Evolutionary conservation across 2,888 invertebrate genomes (phyloP).

Genomic region (Melikaiella ostensackeni): DNA sequence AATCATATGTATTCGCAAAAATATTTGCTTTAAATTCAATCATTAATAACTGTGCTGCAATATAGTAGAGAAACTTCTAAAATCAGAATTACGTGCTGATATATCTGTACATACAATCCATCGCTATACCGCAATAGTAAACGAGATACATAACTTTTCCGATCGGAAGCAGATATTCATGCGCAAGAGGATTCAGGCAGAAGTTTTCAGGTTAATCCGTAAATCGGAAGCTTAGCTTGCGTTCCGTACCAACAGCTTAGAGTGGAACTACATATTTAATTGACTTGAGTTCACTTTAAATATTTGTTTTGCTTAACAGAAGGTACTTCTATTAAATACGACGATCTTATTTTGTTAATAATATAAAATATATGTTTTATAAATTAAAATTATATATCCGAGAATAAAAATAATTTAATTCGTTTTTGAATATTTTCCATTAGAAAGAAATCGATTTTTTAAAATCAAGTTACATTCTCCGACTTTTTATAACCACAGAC

Average conservation of each 20-base stretch:
- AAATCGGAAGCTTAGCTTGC: conserved; percentile 59
- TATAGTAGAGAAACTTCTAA: background rate
- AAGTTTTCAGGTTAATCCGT: conserved; percentile 65
- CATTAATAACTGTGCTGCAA: background rate
- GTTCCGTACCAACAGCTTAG: conserved; percentile 50
- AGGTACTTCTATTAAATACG: no score
- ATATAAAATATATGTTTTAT: no score
- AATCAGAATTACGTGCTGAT: background rate
- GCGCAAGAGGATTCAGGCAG: conserved; percentile 59
- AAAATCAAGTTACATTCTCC: no score
- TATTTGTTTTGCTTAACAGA: conserved; percentile 52
- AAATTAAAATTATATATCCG: no score
- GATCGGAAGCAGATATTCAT: conserved; percentile 58
- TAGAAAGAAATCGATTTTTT: no score
- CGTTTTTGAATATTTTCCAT: no score
- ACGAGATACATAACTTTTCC: conserved; percentile 56
- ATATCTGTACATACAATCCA: background rate
- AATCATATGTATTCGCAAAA: no score
- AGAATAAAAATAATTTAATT: no score
- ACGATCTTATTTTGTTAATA: no score
- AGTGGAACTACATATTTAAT: conserved; percentile 59
- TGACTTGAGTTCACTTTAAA: conserved; percentile 57
- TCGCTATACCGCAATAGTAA: conserved; percentile 49
- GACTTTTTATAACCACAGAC: no score
- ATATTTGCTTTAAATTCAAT: background rate